A percentile compares a stretch with the other conserved stretches of the same genome.
Conservation (phyloP, 2,797 vertebrate genomes). For the Anabas testudineus region DNA sequence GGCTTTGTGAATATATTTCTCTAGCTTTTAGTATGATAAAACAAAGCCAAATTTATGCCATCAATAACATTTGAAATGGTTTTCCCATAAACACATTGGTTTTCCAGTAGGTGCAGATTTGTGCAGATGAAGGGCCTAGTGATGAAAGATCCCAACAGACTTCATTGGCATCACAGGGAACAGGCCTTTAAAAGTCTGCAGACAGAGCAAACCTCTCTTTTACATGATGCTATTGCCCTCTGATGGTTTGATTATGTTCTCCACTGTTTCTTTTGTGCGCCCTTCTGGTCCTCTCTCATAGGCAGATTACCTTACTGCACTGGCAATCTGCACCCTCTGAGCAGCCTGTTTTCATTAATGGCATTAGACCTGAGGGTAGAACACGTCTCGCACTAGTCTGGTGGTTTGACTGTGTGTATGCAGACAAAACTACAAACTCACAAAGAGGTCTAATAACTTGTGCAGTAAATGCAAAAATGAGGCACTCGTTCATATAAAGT, state of each 20-base stretch:
- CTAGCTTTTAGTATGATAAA: too few species aligned
- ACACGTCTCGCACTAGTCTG: neutral
- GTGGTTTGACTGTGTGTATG: slow-evolving; percentile 2
- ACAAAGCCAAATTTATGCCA: too few species aligned
- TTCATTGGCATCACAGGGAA: slow-evolving; percentile 42
- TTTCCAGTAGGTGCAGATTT: slow-evolving; percentile 50
- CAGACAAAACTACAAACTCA: neutral
- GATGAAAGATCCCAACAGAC: slow-evolving; percentile 52
- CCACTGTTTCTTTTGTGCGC: neutral
- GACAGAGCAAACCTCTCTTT: neutral
- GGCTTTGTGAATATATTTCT: too few species aligned
- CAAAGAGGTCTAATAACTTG: neutral
- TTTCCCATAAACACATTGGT: slow-evolving; percentile 5
- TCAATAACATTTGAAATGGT: neutral
- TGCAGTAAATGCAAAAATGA: neutral
- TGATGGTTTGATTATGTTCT: slow-evolving; percentile 5
- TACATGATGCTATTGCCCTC: neutral
- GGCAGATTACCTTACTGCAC: slow-evolving; percentile 29
- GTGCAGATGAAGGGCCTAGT: slow-evolving; percentile 28
- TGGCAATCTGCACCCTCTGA: slow-evolving; percentile 26
- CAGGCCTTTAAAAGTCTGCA: slow-evolving; percentile 29
- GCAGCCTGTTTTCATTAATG: slow-evolving; percentile 38
- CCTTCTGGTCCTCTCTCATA: slow-evolving; percentile 5
- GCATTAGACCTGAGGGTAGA: slow-evolving; percentile 13
- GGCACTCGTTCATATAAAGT: neutral